phyloP scores from a whole-genome alignment of 1,140 invertebrate genomes.

The silkworm (Bombyx mori) region ASM3026992v2 NC_085111.1:3791501-3792000 shows the following conservation, averaged over 20 bases:
- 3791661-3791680: constrained; percentile 52
- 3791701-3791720: constrained; percentile 60
- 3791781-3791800: constrained; percentile 69
- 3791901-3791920: constrained; percentile 66
- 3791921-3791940: constrained; percentile 62
- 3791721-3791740: constrained; percentile 66
- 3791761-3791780: constrained; percentile 62
- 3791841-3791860: constrained; percentile 53
- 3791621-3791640: constrained; percentile 8
- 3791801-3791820: constrained; percentile 60
- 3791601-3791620: constrained; percentile 33
- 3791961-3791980: constrained; percentile 32
- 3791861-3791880: constrained; percentile 56
- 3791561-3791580: constrained; percentile 47
- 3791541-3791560: constrained; percentile 32
- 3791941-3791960: constrained; percentile 58
- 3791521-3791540: constrained; percentile 3
- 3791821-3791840: constrained; percentile 46
- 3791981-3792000: background rate
- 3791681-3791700: constrained; percentile 50
- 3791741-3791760: constrained; percentile 67
- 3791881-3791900: constrained; percentile 44
- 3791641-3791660: constrained; percentile 9
- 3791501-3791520: too few relatives aligned
- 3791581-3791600: constrained; percentile 54